Percentiles rank a stretch among this genome's conserved stretches.
phyloP scores from a whole-genome alignment of 37 sponge, comb jelly and placozoan genomes.

The Spongia lamella region DNA sequence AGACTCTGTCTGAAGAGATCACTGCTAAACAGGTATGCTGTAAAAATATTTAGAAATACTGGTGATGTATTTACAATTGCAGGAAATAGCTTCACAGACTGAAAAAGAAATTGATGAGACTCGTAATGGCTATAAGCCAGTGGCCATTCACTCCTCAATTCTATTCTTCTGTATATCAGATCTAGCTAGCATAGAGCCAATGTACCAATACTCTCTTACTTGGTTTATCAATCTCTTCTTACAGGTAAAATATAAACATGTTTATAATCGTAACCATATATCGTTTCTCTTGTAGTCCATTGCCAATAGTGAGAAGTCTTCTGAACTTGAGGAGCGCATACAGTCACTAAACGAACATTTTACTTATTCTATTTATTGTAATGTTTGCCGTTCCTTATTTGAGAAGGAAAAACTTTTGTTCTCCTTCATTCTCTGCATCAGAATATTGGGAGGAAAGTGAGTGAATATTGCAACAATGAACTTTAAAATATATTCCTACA shows the following conservation, averaged over 20 bases:
- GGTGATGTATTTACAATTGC: neutral
- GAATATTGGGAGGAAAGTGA: constrained; percentile 80
- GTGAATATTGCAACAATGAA: neutral
- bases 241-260: constrained; percentile 27
- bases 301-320: constrained; percentile 80
- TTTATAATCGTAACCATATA: neutral
- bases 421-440: constrained; percentile 89
- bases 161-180: constrained; percentile 98
- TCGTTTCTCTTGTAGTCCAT: constrained; percentile 62
- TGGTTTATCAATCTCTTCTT: constrained; percentile 98
- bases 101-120: constrained; percentile 97
- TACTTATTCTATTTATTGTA: constrained; percentile 93
- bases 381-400: constrained; percentile 97
- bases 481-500: neutral
- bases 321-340: constrained; percentile 82
- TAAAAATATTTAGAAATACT: neutral
- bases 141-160: constrained; percentile 89
- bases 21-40: constrained; percentile 81
- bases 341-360: constrained; percentile 94
- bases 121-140: constrained; percentile 95
- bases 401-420: constrained; percentile 98
- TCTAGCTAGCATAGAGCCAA: constrained; percentile 95
- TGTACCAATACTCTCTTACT: constrained; percentile 96
- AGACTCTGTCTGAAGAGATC: constrained; percentile 90
- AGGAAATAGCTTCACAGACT: constrained; percentile 86